Evolutionary conservation across 1,140 invertebrate genomes (phyloP), one percentile per base, ranked within the genome.

Genomic region (Cataglyphis hispanica): DNA sequence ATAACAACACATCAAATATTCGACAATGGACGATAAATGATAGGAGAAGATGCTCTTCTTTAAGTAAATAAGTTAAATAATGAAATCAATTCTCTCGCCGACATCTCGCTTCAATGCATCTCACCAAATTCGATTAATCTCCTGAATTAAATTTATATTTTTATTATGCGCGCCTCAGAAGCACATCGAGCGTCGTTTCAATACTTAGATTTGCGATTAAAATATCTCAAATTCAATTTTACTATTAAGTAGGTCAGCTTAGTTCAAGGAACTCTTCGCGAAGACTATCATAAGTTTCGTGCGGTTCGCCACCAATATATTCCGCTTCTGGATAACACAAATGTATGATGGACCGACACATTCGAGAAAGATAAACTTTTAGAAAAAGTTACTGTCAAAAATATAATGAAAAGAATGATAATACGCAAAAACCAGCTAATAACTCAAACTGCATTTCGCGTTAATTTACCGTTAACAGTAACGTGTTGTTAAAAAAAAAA

Each of bases 211-310:
- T 74, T 60, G 67, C 67, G 56, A 83, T 83, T 83, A 83, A 72
- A 83, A 83, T 72, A 40, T 81, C 78, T 43, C 16, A 66, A 69
- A 63, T 83, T 72, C 50, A 83, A 74, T 72, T 19, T 83, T 60
- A 13, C 27, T 40, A 7, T 61, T 74, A 83, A 83, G 78, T 83
- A 83, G 78, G 53, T 74, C 78, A 53, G 16, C 37, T 60, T 81
- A 22, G 66, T 60, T 70, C 66, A 40, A 31, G 66, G 25, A 72
- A 72, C 37, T 67, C 61, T 67, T 53, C 22, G 46, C 46, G 10
- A 80, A 58, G 64, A 69, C 22, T 34, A 74, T 58, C 53, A 25
- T 4, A 46, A 60, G 78, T 74, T 58, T 13, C 43, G 66, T 37
- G 61, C 76, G 61, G 66, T 16, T 22, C 37, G 22, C 50, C 25